A percentile compares a stretch with the other conserved stretches of the same genome.
These are phyloP conservation scores for Avahi laniger DNA, from an alignment of 2,797 vertebrate species.

Conservation along the genomic window DNA sequence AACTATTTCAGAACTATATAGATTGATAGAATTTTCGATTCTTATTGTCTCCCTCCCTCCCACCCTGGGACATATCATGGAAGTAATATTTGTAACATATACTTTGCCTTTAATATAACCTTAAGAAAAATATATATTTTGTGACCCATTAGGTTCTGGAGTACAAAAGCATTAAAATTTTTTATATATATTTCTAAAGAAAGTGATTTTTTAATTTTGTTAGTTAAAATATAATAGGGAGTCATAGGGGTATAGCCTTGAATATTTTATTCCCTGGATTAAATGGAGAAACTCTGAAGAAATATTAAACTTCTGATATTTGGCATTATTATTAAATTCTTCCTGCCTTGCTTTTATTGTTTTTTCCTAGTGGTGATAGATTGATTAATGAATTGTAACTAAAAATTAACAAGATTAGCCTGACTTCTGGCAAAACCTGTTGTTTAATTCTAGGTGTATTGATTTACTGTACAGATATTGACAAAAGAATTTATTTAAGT, in stretches of 20 bases:
- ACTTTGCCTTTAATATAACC: slow-evolving; percentile 77
- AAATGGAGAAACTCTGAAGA: slow-evolving; percentile 26
- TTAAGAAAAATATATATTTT: slow-evolving; percentile 77
- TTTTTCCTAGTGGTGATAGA: slow-evolving; percentile 66
- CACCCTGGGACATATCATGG: slow-evolving; percentile 59
- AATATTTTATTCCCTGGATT: slow-evolving; percentile 63
- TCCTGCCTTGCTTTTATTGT: slow-evolving; percentile 50
- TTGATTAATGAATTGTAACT: slow-evolving; percentile 83
- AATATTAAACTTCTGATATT: slow-evolving; percentile 46
- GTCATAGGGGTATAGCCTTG: not conserved
- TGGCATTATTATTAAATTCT: slow-evolving; percentile 42
- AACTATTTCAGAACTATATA: slow-evolving; percentile 81
- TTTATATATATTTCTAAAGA: slow-evolving; percentile 78
- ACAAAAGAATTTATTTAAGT: slow-evolving; percentile 88
- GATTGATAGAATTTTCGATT: slow-evolving; percentile 78
- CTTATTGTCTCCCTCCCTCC: slow-evolving; percentile 61
- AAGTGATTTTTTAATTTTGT: slow-evolving; percentile 77
- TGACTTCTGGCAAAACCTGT: slow-evolving; percentile 83
- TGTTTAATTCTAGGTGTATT: slow-evolving; percentile 86
- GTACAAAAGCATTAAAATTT: slow-evolving; percentile 69
- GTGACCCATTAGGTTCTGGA: slow-evolving; percentile 73
- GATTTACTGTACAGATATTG: slow-evolving; percentile 87
- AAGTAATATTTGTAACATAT: slow-evolving; percentile 80
- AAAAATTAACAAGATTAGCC: slow-evolving; percentile 80
- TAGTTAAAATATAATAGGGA: slow-evolving; percentile 69